Base-by-base conservation (phyloP, 2,888 invertebrate genomes). In the Dione vanillae region DNA sequence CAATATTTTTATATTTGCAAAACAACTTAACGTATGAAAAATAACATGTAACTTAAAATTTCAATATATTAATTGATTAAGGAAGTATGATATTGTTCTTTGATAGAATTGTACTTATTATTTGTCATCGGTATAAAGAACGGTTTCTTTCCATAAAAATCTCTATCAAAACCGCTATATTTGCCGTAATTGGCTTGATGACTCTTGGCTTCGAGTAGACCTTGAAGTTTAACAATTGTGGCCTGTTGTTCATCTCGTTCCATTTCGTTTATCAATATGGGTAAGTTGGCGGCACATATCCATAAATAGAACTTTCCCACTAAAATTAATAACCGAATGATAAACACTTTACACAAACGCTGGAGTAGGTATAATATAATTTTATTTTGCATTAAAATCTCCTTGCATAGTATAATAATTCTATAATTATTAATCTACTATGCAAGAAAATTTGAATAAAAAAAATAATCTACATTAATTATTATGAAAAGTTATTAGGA, bases 291-390 rank as follows among this genome's bases (percentile, higher is more conserved):
- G 11, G 88, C 85, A 77, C 93, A 93, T 54, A 92, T 78, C 93
- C 92, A 92, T 58, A 92, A 76, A 74, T 93, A 93, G 76, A 89
- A 91, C 87, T 89, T 86, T 14, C 89, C 92, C 85, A 93, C 93
- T 93, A 83, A 74, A 85, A 27, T 27, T 3, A n/a, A n/a, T n/a
- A n/a, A n/a, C n/a, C n/a, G n/a, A 3, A 27, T 27, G 27, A 27
- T 27, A 27, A 27, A 27, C 5, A 5, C 27, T 27, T 27, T 27
- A 27, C 27, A 27, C 5, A 27, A 27, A 27, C 2, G 5, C 2
- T 27, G 5, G 5, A 27, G 27, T 27, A 27, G 27, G 27, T 27
- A 3, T 5, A 5, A 27, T 27, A 27, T 5, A 27, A 27, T 27
- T 27, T 27, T n/a, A n/a, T n/a, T n/a, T n/a, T n/a, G n/a, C n/a